Percentiles rank a stretch among this genome's conserved stretches.
Conservation (phyloP, 2,797 vertebrate genomes). For the Pantherophis vulpinus region DNA sequence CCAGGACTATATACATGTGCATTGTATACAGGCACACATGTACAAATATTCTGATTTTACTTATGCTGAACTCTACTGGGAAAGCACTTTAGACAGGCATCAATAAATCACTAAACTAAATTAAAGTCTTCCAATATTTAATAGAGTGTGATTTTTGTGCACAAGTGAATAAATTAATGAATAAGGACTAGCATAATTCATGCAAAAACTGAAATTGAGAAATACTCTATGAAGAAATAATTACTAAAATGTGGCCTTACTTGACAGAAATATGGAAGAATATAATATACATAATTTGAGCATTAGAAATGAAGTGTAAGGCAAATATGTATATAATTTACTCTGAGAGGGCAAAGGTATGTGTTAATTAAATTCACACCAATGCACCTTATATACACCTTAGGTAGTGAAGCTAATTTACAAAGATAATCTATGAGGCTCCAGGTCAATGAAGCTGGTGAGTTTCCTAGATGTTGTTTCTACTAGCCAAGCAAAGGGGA, state of each 20-base stretch:
- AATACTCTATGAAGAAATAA: conserved; percentile 34
- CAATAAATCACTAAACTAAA: conserved; percentile 7
- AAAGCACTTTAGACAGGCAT: neutral
- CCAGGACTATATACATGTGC: neutral
- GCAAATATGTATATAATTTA: conserved; percentile 22
- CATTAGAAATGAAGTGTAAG: conserved; percentile 31
- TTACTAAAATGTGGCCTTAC: conserved; percentile 46
- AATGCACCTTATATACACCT: neutral
- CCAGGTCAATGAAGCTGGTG: neutral
- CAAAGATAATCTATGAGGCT: neutral
- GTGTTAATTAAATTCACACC: neutral
- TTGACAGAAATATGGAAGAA: conserved; percentile 54
- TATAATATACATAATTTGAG: conserved; percentile 37
- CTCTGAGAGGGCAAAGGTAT: neutral
- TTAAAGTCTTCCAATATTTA: neutral
- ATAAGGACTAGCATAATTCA: conserved; percentile 32
- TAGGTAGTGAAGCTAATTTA: neutral
- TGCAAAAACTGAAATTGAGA: conserved; percentile 27
- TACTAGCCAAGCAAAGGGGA: neutral
- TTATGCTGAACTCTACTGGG: neutral
- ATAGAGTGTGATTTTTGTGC: neutral
- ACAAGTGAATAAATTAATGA: neutral
- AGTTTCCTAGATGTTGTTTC: neutral
- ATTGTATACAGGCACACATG: neutral
- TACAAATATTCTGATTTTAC: neutral